Evolutionary conservation across 2,113 vertebrate species (phyloP), one percentile per base, ranked within the genome.

Genomic region (Hippocampus barbouri): DNA sequence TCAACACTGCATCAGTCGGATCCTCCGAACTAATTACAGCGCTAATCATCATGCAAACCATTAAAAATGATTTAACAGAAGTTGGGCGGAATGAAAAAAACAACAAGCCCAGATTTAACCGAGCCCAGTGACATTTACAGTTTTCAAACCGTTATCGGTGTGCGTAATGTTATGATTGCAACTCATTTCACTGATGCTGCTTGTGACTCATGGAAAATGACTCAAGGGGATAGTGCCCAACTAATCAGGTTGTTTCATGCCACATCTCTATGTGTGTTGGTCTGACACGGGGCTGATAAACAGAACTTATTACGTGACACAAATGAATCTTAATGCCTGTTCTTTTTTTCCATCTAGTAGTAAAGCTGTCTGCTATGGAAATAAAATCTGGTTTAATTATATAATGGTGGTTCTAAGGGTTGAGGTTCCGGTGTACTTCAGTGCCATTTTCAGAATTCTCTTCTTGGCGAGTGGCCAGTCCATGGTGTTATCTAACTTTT

Each of bases 201-300:
- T 20, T 51, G n/a, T 70, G 57, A 77, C 34, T 77, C 54, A 73
- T 64, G 30, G 3, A 57, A 66, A 66, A 73, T 67, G 16, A 77
- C 51, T 73, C 45, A 79, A 30, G 49, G 59, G 5, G 2, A 57
- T 27, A 20, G 20, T 62, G 47, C 59, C 8, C 41, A 73, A 63
- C 9, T 69, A 75, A 74, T 66, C 72, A 70, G 66, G 43, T 56
- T 8, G 41, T 49, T 67, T 27, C 71, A 20, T 71, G 51, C 59
- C 34, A 56, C 67, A 12, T 3, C 43, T 45, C 14, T 59, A 63
- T 34, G 5, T 63, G 49, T 70, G 18, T 23, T 63, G 38, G 5
- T 56, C 9, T 4, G 20, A 30, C 12, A 14, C 3, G 57, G 10
- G 40, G 15, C 5, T 49, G 63, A 38, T 16, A 64, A 41, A 68